Conservation (phyloP, 2,888 invertebrate species). For the Embidobia sp. region DNA sequence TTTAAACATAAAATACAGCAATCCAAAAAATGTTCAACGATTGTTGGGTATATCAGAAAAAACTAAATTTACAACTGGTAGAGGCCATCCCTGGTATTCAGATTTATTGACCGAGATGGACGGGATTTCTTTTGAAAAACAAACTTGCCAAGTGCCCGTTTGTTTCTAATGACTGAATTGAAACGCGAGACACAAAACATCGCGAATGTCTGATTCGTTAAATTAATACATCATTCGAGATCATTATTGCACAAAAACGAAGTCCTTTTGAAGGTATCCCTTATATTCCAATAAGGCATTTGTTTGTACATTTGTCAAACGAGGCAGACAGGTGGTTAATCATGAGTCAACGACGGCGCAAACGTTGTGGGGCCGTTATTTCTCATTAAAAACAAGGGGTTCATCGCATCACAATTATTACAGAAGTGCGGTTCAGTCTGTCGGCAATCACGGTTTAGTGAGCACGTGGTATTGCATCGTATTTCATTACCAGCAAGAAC, state of each 20-base stretch:
- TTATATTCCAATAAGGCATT: conserved; percentile 57
- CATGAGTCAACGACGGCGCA: conserved; percentile 61
- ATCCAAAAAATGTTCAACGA: conserved; percentile 3
- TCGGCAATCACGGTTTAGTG: conserved; percentile 63
- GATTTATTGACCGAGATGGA: conserved; percentile 34
- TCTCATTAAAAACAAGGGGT: conserved; percentile 81
- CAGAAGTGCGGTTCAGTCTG: conserved; percentile 73
- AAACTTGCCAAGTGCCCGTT: conserved; percentile 36
- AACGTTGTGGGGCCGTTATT: conserved; percentile 72
- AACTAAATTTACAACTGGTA: neutral
- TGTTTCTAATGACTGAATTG: conserved; percentile 39
- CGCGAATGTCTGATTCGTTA: conserved; percentile 30
- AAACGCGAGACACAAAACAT: conserved; percentile 24
- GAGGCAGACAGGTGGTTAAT: conserved; percentile 61
- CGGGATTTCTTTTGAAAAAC: conserved; percentile 20
- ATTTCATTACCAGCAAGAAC: conserved; percentile 62
- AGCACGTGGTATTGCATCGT: conserved; percentile 61
- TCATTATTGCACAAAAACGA: conserved; percentile 41
- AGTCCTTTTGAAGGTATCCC: conserved; percentile 29
- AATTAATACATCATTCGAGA: conserved; percentile 41
- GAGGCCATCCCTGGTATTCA: conserved; percentile 8
- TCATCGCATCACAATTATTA: conserved; percentile 79
- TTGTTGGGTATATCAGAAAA: conserved; percentile 5
- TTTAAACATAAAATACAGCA: too few relatives aligned
- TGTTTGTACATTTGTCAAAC: conserved; percentile 55